These are phyloP conservation scores for Tychaedon coryphoeus DNA, from an alignment of 2,113 vertebrate genomes.

Conservation along the genomic window DNA sequence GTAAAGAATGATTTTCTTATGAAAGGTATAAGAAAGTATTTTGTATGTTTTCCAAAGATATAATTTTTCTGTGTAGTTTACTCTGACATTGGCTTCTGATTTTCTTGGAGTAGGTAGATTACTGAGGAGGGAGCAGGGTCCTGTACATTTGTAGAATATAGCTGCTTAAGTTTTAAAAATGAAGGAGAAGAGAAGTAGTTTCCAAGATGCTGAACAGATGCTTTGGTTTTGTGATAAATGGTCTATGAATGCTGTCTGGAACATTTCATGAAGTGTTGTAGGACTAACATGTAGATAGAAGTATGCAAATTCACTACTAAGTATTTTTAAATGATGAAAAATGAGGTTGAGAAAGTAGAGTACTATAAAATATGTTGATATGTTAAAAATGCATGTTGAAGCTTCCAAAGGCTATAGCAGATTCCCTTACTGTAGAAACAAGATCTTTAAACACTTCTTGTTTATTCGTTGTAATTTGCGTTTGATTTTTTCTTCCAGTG, in stretches of 20 bases:
- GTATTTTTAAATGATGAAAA: background rate
- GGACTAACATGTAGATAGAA: background rate
- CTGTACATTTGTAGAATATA: background rate
- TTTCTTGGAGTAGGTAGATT: background rate
- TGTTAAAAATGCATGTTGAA: background rate
- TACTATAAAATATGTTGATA: background rate
- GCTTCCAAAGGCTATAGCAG: background rate
- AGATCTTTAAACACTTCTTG: background rate
- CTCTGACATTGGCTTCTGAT: background rate
- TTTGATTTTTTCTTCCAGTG: background rate
- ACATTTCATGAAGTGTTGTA: conserved; percentile 1
- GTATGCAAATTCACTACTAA: background rate
- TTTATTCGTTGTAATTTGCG: background rate
- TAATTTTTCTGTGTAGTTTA: background rate
- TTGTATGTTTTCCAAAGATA: background rate
- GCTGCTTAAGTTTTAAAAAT: background rate
- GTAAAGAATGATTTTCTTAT: background rate
- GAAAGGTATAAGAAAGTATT: background rate
- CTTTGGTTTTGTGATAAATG: conserved; percentile 47
- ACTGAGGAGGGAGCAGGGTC: background rate
- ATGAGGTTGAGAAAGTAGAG: background rate
- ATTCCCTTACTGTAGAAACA: background rate
- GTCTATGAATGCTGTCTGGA: conserved; percentile 12
- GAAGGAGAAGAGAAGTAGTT: background rate
- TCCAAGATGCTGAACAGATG: conserved; percentile 40